Conservation (phyloP, 2,888 invertebrate genomes). For the Microplitis manilae region DNA sequence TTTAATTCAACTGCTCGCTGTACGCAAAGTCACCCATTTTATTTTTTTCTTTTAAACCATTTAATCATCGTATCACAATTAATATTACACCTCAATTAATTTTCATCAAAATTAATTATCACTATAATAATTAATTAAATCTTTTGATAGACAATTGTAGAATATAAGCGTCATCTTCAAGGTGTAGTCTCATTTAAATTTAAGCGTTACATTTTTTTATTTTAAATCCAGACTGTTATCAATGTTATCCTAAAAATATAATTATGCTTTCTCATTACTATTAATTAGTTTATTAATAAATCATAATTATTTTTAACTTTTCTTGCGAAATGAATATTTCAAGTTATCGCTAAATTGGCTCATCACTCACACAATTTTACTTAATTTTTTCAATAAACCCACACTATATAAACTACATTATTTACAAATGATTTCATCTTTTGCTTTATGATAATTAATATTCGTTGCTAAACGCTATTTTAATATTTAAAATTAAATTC, state of each 20-base stretch:
- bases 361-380: slow-evolving; percentile 25
- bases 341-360: background rate
- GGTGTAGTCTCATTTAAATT: slow-evolving; percentile 39
- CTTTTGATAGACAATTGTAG: slow-evolving; percentile 60
- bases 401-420: slow-evolving; percentile 27
- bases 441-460: slow-evolving; percentile 29
- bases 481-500: slow-evolving; percentile 30
- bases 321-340: slow-evolving; percentile 12
- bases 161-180: slow-evolving; percentile 64
- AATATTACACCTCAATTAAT: slow-evolving; percentile 41
- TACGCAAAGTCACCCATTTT: slow-evolving; percentile 28
- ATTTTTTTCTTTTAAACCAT: slow-evolving; percentile 43
- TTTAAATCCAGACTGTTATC: slow-evolving; percentile 12
- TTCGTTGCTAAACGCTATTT: slow-evolving; percentile 23
- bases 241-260: slow-evolving; percentile 50
- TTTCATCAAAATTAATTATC: slow-evolving; percentile 22
- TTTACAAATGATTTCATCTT: slow-evolving; percentile 34
- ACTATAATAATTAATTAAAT: slow-evolving; percentile 41
- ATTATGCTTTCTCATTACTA: slow-evolving; percentile 32
- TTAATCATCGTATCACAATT: slow-evolving; percentile 31
- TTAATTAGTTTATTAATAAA: slow-evolving; percentile 45
- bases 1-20: slow-evolving; percentile 14
- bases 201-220: slow-evolving; percentile 38
- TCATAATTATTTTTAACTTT: slow-evolving; percentile 36
- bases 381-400: background rate